Conservation (phyloP, 2,797 vertebrate species). For the Lerista edwardsae region DNA sequence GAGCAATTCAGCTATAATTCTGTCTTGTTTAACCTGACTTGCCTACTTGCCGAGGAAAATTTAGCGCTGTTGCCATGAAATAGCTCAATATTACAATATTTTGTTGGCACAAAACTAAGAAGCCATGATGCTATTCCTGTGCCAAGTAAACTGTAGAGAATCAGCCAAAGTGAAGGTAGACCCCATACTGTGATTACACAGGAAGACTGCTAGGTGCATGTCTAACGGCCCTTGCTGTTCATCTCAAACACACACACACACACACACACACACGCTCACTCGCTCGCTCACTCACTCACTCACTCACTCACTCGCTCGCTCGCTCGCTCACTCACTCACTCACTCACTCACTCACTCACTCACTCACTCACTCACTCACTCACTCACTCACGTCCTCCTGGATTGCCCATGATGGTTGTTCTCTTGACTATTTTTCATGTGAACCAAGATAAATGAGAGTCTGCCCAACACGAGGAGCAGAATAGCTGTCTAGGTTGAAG, state of each 20-base stretch:
- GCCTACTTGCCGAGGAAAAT: constrained; percentile 57
- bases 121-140: neutral
- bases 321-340: too few species aligned
- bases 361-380: too few species aligned
- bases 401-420: too few species aligned
- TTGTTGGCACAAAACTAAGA: constrained; percentile 49
- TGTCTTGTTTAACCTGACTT: constrained; percentile 21
- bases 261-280: too few species aligned
- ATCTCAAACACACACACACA: too few species aligned
- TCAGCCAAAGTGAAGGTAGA: neutral
- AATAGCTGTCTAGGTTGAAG: neutral
- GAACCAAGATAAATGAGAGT: neutral
- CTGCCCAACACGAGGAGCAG: neutral
- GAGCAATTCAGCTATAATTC: constrained; percentile 44
- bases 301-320: too few species aligned
- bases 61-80: constrained; percentile 55
- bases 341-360: too few species aligned
- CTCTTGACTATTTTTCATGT: neutral
- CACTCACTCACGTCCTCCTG: too few species aligned
- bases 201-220: neutral
- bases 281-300: too few species aligned
- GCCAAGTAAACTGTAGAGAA: neutral
- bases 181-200: neutral
- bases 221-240: too few species aligned
- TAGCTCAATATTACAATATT: constrained; percentile 56